Evolutionary conservation across 2,113 vertebrate genomes (phyloP).

Genomic region (Cervus canadensis): DNA sequence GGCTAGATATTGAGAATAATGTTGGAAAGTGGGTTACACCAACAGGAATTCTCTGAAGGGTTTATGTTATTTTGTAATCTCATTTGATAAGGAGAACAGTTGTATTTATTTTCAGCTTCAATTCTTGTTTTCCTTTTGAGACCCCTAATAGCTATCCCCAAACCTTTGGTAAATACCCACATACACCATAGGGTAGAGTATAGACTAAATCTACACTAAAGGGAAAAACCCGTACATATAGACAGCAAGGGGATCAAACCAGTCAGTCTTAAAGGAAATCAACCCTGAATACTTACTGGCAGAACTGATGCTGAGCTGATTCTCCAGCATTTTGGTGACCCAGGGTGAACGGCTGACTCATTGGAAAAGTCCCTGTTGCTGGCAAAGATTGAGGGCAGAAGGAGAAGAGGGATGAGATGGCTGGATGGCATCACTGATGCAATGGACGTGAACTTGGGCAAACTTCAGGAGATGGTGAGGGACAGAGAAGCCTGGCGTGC

Average conservation of each 20-base stretch:
- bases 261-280: not conserved
- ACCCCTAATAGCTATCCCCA: not conserved
- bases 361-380: not conserved
- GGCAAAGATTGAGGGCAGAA: not conserved
- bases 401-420: not conserved
- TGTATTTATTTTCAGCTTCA: not conserved
- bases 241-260: not conserved
- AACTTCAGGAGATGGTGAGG: not conserved
- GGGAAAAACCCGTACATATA: not conserved
- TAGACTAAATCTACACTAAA: not conserved
- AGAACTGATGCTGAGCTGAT: not conserved
- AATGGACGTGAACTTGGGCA: not conserved
- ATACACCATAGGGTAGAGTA: not conserved
- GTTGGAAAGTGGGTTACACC: not conserved
- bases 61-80: not conserved
- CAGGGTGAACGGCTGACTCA: not conserved
- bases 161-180: not conserved
- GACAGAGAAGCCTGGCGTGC: not conserved
- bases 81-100: not conserved
- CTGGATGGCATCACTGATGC: not conserved
- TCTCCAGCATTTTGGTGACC: not conserved
- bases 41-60: not conserved
- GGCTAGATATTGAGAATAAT: not conserved
- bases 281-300: not conserved
- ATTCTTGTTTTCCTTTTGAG: not conserved